Evolutionary conservation across 2,113 vertebrate genomes (phyloP), one percentile per base, ranked within the genome.

Genomic region (Turdus rufiventris): DNA sequence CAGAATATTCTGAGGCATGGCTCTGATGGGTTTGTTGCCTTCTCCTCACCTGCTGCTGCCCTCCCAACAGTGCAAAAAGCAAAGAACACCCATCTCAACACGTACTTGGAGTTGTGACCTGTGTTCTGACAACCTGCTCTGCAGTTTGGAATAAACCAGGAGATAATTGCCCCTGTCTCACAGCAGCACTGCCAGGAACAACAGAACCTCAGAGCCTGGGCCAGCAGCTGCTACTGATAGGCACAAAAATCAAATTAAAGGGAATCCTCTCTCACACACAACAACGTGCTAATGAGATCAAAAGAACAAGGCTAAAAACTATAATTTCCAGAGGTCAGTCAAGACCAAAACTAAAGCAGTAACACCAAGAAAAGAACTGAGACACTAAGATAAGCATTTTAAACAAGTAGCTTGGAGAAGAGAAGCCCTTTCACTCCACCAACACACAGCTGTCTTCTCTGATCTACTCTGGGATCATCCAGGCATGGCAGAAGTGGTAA

Each of bases 181-280:
- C 38, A 19, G 21, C 62, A 54, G 45, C 66, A n/a, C 13, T 15
- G 23, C 12, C 28, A 42, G n/a, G 48, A 53, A 25, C 23, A 62
- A 11, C 16, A n/a, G 28, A 40, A 10, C 12, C 11, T 16, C 75
- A 60, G n/a, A 45, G 43, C 19, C 53, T 17, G 38, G 38, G 33
- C 19, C 75, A 26, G 43, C 62, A 33, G 26, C 45, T 19, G 31
- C 7, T 15, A 14, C 0, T 20, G 0, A 34, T 0, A 24, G 50
- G 54, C 18, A 26, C 33, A 36, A 29, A 73, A 88, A 67, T 18
- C 53, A 40, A 38, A 29, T 23, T 16, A 28, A 68, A 87, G 70
- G 7, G 42, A 80, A 80, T 56, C 23, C 25, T 58, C 50, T 38
- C 47, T 31, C 67, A 71, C 17, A 53, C 61, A 33, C 19, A 81